Evolutionary conservation across 1,140 invertebrate genomes (phyloP).

Genomic region (Drosophila santomea): DNA sequence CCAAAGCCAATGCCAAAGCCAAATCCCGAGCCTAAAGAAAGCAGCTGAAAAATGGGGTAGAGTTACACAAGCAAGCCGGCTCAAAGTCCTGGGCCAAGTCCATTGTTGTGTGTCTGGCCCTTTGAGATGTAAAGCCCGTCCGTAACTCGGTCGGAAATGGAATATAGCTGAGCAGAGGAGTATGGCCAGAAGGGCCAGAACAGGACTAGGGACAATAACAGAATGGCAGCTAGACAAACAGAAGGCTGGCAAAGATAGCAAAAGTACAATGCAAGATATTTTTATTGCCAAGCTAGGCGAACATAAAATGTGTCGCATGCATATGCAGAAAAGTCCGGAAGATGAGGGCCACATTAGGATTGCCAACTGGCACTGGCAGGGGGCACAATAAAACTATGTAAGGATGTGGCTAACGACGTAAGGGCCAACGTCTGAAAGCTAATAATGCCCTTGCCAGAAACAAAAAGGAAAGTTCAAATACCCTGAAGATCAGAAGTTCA

Average conservation of each 20-base stretch:
- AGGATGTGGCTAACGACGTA: slow-evolving; percentile 79
- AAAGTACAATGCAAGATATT: slow-evolving; percentile 78
- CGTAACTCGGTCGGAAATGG: slow-evolving; percentile 66
- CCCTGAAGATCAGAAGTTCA: slow-evolving; percentile 21
- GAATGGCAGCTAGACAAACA: slow-evolving; percentile 41
- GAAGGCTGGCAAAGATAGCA: slow-evolving; percentile 60
- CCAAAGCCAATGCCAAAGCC: slow-evolving; percentile 63
- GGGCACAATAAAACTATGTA: slow-evolving; percentile 75
- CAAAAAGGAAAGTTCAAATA: slow-evolving; percentile 32
- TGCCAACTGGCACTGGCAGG: slow-evolving; percentile 52
- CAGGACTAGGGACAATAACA: slow-evolving; percentile 15
- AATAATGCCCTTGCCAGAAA: slow-evolving; percentile 34
- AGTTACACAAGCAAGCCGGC: slow-evolving; percentile 63
- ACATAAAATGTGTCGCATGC: slow-evolving; percentile 79
- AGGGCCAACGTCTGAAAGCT: slow-evolving; percentile 47
- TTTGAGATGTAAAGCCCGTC: slow-evolving; percentile 55
- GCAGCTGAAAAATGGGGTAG: slow-evolving; percentile 44
- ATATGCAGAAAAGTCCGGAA: slow-evolving; percentile 46
- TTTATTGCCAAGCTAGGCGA: slow-evolving; percentile 76
- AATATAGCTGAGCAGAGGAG: slow-evolving; percentile 50
- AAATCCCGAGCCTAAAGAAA: slow-evolving; percentile 64
- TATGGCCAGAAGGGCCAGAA: no score
- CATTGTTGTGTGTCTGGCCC: slow-evolving; percentile 58
- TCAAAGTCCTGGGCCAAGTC: slow-evolving; percentile 59
- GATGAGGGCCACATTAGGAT: slow-evolving; percentile 53